phyloP scores from a whole-genome alignment of 2,797 vertebrate species.

The Alosa sapidissima region DNA sequence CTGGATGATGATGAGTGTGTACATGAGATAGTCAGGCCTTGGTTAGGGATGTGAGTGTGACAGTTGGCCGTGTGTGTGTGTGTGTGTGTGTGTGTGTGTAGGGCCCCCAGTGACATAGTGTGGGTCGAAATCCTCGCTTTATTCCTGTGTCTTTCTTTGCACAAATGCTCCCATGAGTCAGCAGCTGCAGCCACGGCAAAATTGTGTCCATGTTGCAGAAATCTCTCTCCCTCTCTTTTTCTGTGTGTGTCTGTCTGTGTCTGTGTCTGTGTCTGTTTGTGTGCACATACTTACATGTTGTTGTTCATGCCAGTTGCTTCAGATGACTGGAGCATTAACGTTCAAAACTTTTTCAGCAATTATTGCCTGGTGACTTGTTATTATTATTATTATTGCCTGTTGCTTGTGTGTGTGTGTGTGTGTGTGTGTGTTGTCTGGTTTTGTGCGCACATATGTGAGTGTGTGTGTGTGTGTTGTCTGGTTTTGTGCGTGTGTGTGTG shows the following conservation, averaged over 20 bases:
- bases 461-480: no score
- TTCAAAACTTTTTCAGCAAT: not conserved
- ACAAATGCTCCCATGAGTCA: constrained; percentile 49
- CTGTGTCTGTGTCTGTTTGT: not conserved
- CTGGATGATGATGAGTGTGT: not conserved
- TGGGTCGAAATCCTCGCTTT: constrained; percentile 28
- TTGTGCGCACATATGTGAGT: not conserved
- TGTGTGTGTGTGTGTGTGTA: not conserved
- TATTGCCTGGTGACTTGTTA: not conserved
- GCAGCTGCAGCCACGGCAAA: constrained; percentile 32
- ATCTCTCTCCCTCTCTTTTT: not conserved
- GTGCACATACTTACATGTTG: not conserved
- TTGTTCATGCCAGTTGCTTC: not conserved
- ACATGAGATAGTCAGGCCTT: not conserved
- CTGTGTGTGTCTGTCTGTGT: constrained; percentile 36
- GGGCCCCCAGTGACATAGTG: not conserved
- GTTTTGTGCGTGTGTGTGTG: not conserved
- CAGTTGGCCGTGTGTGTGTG: constrained; percentile 24
- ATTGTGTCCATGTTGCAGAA: constrained; percentile 39
- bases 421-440: not conserved
- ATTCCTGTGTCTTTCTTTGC: constrained; percentile 31
- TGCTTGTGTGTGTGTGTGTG: not conserved
- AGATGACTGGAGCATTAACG: not conserved
- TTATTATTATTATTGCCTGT: no score
- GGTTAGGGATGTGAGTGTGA: constrained; percentile 17